Evolutionary conservation across 1,140 invertebrate species (phyloP), one percentile per base, ranked within the genome.

Genomic region (Linepithema humile): DNA sequence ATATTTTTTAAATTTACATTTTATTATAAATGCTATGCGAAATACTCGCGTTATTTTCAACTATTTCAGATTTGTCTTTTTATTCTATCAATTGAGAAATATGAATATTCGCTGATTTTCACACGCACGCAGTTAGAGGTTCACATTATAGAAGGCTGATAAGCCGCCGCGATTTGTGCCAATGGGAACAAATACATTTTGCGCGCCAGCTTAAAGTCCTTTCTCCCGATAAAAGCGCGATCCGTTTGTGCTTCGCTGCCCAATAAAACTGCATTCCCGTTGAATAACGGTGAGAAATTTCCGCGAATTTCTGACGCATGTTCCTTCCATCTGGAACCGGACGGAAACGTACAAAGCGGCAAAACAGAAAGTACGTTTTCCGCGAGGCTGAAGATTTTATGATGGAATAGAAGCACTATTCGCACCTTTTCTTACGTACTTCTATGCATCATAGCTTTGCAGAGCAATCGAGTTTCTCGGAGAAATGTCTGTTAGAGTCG

Each of bases 151-250:
- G 59, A 32, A 26, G 12, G 40, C 48, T 62, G 65, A 72, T 85
- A 82, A 85, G 35, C 55, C 60, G 26, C 23, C 10, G 45, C 77
- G 59, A 85, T 85, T 85, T 82, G 59, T 35, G 67, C 40, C 77
- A 64, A 53, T 72, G 57, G 48, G 20, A 73, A 73, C 78, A 72
- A 82, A 72, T 85, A 59, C 67, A 69, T 85, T 67, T 85, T 35
- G 45, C n/a, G 17, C 29, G 75, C 35, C 64, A 57, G 64, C 60
- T 65, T 62, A 55, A 53, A 72, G 83, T 23, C 38, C 23, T 77
- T 67, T 48, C 50, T n/a, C 17, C 17, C 65, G 83, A 82, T 85
- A 85, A 64, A 85, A 85, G 78, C n/a, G 35, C 62, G 74, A 78
- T 83, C 60, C 40, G 60, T 75, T 82, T 55, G 75, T 80, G 75